These are phyloP conservation scores for Oxyruncus cristatus DNA, from an alignment of 2,113 vertebrate species.

Conservation along the genomic window DNA sequence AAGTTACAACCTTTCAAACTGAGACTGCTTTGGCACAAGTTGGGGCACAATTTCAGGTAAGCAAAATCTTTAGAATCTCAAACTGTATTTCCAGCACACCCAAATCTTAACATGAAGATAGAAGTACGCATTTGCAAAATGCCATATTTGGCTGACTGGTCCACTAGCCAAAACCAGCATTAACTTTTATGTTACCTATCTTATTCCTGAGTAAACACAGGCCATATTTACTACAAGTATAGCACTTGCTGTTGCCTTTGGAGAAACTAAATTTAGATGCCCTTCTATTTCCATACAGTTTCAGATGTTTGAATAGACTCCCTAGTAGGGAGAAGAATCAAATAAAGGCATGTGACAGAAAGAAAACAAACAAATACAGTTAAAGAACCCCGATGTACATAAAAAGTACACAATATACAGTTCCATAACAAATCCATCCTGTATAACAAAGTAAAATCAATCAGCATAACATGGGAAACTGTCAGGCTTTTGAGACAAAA, in stretches of 20 bases:
- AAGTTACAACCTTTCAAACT: neutral
- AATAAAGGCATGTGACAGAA: conserved; percentile 13
- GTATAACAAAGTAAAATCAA: neutral
- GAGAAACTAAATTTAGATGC: neutral
- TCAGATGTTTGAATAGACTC: neutral
- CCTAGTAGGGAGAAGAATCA: neutral
- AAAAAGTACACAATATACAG: neutral
- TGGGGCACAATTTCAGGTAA: neutral
- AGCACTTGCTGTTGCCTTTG: neutral
- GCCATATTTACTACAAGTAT: neutral
- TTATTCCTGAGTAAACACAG: conserved; percentile 40
- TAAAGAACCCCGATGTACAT: neutral
- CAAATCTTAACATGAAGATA: neutral
- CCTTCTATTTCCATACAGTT: neutral
- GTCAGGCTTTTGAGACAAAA: neutral
- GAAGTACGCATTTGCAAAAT: neutral
- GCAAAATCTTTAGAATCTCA: neutral
- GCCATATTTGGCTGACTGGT: neutral
- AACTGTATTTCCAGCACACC: neutral
- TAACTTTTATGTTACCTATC: neutral
- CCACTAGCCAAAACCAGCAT: neutral
- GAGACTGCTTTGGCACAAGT: neutral
- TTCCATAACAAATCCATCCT: neutral
- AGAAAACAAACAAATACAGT: neutral
- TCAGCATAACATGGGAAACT: neutral